Percentiles rank a stretch among this genome's conserved stretches.
Conservation (phyloP, 2,797 vertebrate genomes). For the Notoglanidium macrostoma region DNA sequence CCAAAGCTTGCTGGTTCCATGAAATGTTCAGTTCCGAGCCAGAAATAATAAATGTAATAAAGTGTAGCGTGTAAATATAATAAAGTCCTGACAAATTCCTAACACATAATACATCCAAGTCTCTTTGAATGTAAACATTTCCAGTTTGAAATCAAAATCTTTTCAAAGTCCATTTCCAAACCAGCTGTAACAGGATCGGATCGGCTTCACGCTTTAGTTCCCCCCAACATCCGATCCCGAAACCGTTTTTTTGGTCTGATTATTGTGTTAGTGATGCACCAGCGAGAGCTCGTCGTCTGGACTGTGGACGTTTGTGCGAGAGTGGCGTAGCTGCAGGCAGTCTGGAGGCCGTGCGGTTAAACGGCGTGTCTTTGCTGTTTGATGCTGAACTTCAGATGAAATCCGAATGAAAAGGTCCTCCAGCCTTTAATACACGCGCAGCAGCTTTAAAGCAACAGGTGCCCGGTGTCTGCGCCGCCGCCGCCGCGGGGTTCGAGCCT, state of each 20-base stretch:
- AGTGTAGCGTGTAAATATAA: background rate
- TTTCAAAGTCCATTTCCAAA: background rate
- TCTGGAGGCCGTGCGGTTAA: background rate
- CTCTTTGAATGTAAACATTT: no score
- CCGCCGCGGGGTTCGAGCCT: no score
- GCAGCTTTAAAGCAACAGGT: slow-evolving; percentile 66
- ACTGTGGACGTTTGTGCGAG: background rate
- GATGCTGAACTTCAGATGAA: slow-evolving; percentile 24
- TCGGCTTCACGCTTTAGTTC: no score
- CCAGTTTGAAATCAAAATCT: background rate
- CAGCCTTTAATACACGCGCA: slow-evolving; percentile 14
- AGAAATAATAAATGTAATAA: background rate
- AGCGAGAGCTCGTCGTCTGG: background rate
- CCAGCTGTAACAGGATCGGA: background rate
- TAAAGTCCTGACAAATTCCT: background rate
- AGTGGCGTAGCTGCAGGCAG: background rate
- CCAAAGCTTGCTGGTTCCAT: background rate
- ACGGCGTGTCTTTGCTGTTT: background rate
- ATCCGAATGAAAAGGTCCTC: slow-evolving; percentile 2
- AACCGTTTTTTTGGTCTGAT: no score
- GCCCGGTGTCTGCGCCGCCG: slow-evolving; percentile 9
- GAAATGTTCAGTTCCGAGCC: background rate
- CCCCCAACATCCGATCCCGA: background rate
- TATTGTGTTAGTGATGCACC: background rate
- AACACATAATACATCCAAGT: background rate